Conservation (phyloP, 2,888 invertebrate species). For the Scelioninae gen. 2 region DNA sequence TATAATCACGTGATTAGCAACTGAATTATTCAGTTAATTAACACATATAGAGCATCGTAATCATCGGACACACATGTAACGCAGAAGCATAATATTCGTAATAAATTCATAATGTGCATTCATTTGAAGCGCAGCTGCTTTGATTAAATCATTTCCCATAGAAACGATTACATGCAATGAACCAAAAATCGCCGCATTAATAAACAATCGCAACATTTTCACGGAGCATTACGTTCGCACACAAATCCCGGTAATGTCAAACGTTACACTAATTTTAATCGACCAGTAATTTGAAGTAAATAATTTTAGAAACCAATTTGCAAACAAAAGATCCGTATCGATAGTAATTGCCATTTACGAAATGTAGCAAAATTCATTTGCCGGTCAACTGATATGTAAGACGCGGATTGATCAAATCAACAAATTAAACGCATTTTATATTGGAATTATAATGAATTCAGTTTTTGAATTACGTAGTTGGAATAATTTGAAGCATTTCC, state of each 20-base stretch:
- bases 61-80: constrained; percentile 36
- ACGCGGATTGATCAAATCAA: no score
- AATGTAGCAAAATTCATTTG: constrained; percentile 28
- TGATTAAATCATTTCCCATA: constrained; percentile 52
- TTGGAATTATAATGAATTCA: no score
- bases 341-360: constrained; percentile 38
- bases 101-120: constrained; percentile 46
- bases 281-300: constrained; percentile 43
- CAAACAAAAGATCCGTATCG: constrained; percentile 36
- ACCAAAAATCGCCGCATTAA: constrained; percentile 53
- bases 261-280: constrained; percentile 44
- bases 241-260: constrained; percentile 16
- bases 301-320: constrained; percentile 45
- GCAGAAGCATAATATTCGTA: constrained; percentile 44
- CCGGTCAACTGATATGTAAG: constrained; percentile 36
- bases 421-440: no score
- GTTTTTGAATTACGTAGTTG: no score
- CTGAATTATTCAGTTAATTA: constrained; percentile 48
- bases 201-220: constrained; percentile 49
- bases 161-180: constrained; percentile 45
- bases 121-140: constrained; percentile 47
- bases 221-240: background rate
- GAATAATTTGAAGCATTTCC: no score
- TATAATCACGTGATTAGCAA: constrained; percentile 25
- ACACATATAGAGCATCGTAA: constrained; percentile 34